Percentiles rank a stretch among this genome's conserved stretches.
Evolutionary conservation across 2,113 vertebrate species (phyloP).

Genomic region (Mobula hypostoma): DNA sequence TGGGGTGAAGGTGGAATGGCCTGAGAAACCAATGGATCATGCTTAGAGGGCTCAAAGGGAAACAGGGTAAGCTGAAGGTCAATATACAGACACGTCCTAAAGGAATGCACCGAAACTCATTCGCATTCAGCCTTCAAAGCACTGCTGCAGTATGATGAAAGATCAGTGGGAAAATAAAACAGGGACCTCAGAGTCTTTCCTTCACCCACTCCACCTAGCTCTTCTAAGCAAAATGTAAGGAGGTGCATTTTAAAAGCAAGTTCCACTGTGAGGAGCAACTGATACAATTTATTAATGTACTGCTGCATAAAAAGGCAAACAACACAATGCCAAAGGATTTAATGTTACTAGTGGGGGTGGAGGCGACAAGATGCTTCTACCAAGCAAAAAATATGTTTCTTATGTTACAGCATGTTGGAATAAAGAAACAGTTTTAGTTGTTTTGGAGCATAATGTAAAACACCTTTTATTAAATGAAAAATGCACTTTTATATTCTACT

Average conservation of each 20-base stretch:
- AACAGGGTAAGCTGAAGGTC: constrained; percentile 64
- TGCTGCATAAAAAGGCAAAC: background rate
- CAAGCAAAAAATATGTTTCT: background rate
- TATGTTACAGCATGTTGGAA: background rate
- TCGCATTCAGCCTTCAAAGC: constrained; percentile 58
- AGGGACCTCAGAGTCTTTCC: constrained; percentile 44
- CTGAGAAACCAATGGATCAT: constrained; percentile 64
- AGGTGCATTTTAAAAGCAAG: constrained; percentile 38
- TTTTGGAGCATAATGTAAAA: constrained; percentile 9
- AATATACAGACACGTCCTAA: constrained; percentile 52
- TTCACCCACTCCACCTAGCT: background rate
- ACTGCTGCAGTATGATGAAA: constrained; percentile 46
- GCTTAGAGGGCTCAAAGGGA: constrained; percentile 62
- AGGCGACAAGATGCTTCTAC: background rate
- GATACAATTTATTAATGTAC: constrained; percentile 4
- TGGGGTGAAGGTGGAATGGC: constrained; percentile 69
- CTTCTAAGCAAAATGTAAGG: constrained; percentile 43
- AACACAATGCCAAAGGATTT: background rate
- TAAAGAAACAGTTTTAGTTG: background rate
- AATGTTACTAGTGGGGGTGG: background rate
- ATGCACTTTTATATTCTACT: background rate
- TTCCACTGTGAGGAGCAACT: background rate
- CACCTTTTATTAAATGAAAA: background rate
- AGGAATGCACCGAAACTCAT: constrained; percentile 54
- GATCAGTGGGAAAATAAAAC: constrained; percentile 48